Base-by-base conservation (phyloP, 2,797 vertebrate species). In the Melopsittacus undulatus region DNA sequence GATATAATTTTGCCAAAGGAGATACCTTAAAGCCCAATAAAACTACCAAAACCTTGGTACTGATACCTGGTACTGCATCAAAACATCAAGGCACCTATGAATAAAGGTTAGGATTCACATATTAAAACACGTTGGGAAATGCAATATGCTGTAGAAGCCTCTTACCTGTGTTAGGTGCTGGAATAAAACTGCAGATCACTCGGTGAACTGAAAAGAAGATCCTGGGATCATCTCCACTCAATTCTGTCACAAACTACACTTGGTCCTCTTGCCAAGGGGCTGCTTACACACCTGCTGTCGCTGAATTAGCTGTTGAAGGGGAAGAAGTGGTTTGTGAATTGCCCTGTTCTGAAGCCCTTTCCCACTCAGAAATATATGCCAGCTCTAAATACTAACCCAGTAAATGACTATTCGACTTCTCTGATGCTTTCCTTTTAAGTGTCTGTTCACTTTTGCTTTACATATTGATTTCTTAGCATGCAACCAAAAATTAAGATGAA, bases 401-500 rank as follows among this genome's bases (percentile, higher is more conserved):
- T 61, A 80, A 86, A 62, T 22, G 36, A 92, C 80, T 86, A 92
- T 82, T 94, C 77, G 87, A 69, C 40, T 91, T 90, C 48, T 89
- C 74, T 40, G 85, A 91, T 84, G 63, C 67, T 78, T 93, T 96
- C 40, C n/a, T 87, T 92, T 94, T n/a, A 80, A 81, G 42, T 91
- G 68, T 93, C 86, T 84, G 40, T 66, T 89, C 68, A 62, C 57
- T 79, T 82, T 68, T 67, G 24, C 87, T 94, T 93, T 90, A 79
- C 69, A 74, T 52, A 88, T 36, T 90, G 43, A 94, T 95, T 95
- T 92, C 54, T 68, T 96, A 87, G 75, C 38, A 70, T 77, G 64
- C 72, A 94, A 90, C 66, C 24, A 89, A 95, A 96, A 94, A 94
- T 93, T 94, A 94, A 92, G 90, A 95, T 24, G 70, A 94, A 94